Evolutionary conservation across 2,797 vertebrate genomes (phyloP).

Genomic region (Arctocebus calabarensis): DNA sequence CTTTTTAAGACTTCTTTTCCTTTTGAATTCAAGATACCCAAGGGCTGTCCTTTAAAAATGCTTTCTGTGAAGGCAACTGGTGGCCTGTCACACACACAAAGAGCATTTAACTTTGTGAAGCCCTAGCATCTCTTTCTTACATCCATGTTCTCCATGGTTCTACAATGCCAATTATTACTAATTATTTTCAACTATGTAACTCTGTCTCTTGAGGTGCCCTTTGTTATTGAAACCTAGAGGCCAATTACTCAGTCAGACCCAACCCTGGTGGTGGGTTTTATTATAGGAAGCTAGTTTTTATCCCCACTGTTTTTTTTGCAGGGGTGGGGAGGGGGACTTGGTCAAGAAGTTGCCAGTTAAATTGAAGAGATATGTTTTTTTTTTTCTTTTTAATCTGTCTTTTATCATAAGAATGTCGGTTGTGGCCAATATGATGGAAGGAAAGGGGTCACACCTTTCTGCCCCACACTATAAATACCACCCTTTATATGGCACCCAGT

Average conservation of each 20-base stretch:
- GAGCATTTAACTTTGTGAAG: not conserved
- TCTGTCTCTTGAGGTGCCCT: not conserved
- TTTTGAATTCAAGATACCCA: constrained; percentile 39
- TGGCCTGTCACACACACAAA: not conserved
- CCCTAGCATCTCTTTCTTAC: not conserved
- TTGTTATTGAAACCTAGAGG: not conserved
- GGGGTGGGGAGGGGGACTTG: not conserved
- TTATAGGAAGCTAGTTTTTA: not conserved
- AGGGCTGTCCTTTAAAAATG: constrained; percentile 34
- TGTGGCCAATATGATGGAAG: not conserved
- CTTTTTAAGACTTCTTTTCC: not conserved
- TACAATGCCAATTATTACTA: not conserved
- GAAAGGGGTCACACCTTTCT: not conserved
- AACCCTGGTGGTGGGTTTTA: not conserved
- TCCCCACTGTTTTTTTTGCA: not conserved
- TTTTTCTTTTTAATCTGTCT: not conserved
- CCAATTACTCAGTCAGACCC: not conserved
- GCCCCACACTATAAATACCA: not conserved
- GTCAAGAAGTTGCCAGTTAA: constrained; percentile 38
- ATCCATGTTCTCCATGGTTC: not conserved
- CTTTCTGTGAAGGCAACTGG: not conserved
- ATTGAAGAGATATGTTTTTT: not conserved
- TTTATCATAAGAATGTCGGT: not conserved
- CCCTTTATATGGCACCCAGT: not conserved
- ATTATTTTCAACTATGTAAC: not conserved